Evolutionary conservation across 1,140 invertebrate species (phyloP).

Genomic region (Chrysomallon squamiferum): DNA sequence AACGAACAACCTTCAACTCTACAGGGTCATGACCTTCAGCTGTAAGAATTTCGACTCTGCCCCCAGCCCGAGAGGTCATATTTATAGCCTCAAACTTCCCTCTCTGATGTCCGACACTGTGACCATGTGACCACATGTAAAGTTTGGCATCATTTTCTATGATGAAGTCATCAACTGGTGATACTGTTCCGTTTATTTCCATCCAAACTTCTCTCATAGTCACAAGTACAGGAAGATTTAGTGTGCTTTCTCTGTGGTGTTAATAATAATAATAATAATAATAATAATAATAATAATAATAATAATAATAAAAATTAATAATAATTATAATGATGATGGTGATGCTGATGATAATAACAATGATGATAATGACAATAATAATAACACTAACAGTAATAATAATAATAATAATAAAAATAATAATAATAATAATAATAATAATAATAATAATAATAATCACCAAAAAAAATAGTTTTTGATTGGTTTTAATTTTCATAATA

Average conservation of each 20-base stretch:
- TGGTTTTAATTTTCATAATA: no score
- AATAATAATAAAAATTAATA: no score
- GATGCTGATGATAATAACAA: no score
- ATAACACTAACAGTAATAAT: no score
- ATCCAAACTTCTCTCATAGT: slow-evolving; percentile 44
- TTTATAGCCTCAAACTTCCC: slow-evolving; percentile 35
- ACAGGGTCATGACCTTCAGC: slow-evolving; percentile 19
- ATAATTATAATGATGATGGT: no score
- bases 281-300: slow-evolving; percentile 40
- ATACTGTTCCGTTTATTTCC: slow-evolving; percentile 46
- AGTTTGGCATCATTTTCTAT: slow-evolving; percentile 44
- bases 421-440: no score
- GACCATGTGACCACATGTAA: slow-evolving; percentile 46
- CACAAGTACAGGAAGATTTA: slow-evolving; percentile 34
- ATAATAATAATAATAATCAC: no score
- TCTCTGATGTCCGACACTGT: slow-evolving; percentile 27
- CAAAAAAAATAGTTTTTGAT: no score
- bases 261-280: slow-evolving; percentile 39
- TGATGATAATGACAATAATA: no score
- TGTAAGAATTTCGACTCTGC: slow-evolving; percentile 41
- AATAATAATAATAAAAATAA: no score
- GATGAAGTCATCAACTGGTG: slow-evolving; percentile 32
- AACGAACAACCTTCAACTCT: slow-evolving; percentile 22
- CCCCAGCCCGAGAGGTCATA: slow-evolving; percentile 43
- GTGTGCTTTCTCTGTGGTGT: slow-evolving; percentile 21